Conservation (phyloP, 2,797 vertebrate genomes). For the Agapornis canus region DNA sequence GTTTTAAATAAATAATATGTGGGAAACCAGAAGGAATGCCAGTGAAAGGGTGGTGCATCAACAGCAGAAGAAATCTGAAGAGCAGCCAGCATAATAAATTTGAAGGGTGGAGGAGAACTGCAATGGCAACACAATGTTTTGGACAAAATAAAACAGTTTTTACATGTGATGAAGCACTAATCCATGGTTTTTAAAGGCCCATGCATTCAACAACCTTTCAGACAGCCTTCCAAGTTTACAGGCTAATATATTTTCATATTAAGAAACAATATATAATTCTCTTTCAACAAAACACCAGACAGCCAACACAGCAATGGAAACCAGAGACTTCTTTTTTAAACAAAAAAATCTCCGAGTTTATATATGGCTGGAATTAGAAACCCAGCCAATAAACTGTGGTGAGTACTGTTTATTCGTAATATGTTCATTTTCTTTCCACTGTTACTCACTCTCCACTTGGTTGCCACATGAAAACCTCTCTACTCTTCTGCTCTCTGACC, state of each 20-base stretch:
- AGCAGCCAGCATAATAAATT: constrained; percentile 37
- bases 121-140: constrained; percentile 57
- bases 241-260: neutral
- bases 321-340: neutral
- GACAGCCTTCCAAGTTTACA: neutral
- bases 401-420: constrained; percentile 2
- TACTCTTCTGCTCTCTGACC: neutral
- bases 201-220: neutral
- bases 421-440: neutral
- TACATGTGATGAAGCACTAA: neutral
- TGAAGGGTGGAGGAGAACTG: constrained; percentile 31
- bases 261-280: neutral
- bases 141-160: constrained; percentile 36
- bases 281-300: neutral
- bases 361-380: neutral
- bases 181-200: neutral
- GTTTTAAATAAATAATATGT: neutral
- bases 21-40: neutral
- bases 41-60: neutral
- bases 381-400: neutral
- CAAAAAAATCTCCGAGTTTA: neutral
- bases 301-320: neutral
- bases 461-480: neutral
- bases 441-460: neutral
- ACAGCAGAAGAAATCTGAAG: neutral